A percentile compares a stretch with the other conserved stretches of the same genome.
These are phyloP conservation scores for Apodemia zela DNA, from an alignment of 2,888 invertebrate genomes.

Conservation along the genomic window DNA sequence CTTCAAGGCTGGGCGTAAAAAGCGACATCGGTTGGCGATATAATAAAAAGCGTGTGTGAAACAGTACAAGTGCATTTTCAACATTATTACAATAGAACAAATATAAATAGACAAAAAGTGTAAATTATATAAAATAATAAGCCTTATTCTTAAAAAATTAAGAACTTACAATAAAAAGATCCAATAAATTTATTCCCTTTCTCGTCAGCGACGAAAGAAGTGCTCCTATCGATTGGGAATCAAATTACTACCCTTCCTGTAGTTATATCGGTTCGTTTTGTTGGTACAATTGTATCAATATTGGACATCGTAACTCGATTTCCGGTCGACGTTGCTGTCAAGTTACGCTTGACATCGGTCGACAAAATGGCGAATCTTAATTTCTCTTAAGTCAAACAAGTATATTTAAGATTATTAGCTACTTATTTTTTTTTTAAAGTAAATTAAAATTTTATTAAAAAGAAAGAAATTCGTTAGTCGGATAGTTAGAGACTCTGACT, in stretches of 20 bases:
- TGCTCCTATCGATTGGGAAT: constrained; percentile 47
- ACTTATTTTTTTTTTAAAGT: too few relatives aligned
- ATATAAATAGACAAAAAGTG: too few relatives aligned
- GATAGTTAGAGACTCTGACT: too few relatives aligned
- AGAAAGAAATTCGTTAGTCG: too few relatives aligned
- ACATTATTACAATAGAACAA: too few relatives aligned
- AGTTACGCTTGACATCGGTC: constrained; percentile 42
- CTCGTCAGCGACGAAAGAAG: constrained; percentile 38
- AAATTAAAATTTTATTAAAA: too few relatives aligned
- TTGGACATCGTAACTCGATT: constrained; percentile 69
- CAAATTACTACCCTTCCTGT: constrained; percentile 53
- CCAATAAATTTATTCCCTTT: constrained; percentile 39
- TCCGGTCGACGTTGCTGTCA: constrained; percentile 52
- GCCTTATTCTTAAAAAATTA: constrained; percentile 10
- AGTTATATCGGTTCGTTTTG: constrained; percentile 59
- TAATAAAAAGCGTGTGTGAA: too few relatives aligned
- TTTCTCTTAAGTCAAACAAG: constrained; percentile 22
- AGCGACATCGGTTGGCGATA: too few relatives aligned
- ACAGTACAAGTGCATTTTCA: too few relatives aligned
- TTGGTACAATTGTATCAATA: constrained; percentile 72
- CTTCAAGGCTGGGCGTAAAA: too few relatives aligned
- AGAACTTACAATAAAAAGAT: constrained; percentile 23
- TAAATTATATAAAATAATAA: too few relatives aligned
- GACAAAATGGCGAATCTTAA: constrained; percentile 41
- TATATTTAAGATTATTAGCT: too few relatives aligned